These are phyloP conservation scores for Drosophila atroscutellata DNA, from an alignment of 2,888 invertebrate genomes.

Conservation along the genomic window DNA sequence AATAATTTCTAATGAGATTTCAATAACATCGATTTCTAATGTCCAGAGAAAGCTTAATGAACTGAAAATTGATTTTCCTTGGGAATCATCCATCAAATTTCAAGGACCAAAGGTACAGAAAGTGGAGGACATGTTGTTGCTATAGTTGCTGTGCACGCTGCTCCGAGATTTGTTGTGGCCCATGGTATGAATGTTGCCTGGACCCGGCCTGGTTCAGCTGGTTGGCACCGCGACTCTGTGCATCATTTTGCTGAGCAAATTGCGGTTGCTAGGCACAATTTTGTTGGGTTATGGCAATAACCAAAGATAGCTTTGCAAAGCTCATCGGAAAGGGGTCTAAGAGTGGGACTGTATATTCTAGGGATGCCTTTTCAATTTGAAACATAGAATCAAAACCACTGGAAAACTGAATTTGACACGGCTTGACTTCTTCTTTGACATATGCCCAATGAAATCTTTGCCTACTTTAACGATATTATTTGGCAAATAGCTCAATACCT, in stretches of 20 bases:
- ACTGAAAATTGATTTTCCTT: background rate
- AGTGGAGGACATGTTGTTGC: slow-evolving; percentile 13
- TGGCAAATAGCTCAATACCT: slow-evolving; percentile 47
- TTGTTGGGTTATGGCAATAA: background rate
- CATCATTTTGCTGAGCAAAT: background rate
- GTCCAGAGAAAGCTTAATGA: background rate
- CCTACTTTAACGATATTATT: slow-evolving; percentile 60
- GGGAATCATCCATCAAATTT: background rate
- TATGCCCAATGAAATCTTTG: slow-evolving; percentile 6
- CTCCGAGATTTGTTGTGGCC: slow-evolving; percentile 31
- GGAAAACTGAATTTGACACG: background rate
- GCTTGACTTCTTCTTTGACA: background rate
- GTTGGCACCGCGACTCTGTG: slow-evolving; percentile 28
- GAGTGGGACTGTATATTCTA: background rate
- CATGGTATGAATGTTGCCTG: slow-evolving; percentile 30
- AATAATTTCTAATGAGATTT: background rate
- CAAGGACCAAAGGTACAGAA: slow-evolving; percentile 27
- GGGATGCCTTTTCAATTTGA: background rate
- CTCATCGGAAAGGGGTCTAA: background rate
- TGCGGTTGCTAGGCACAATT: background rate
- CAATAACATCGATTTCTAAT: background rate
- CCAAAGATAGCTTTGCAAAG: background rate
- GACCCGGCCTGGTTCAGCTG: slow-evolving; percentile 45
- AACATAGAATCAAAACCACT: background rate
- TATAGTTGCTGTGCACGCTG: slow-evolving; percentile 37